Percentiles rank a stretch among this genome's conserved stretches.
These are phyloP conservation scores for Pantherophis alleghaniensis DNA, from an alignment of 2,797 vertebrate species.

Conservation along the genomic window DNA sequence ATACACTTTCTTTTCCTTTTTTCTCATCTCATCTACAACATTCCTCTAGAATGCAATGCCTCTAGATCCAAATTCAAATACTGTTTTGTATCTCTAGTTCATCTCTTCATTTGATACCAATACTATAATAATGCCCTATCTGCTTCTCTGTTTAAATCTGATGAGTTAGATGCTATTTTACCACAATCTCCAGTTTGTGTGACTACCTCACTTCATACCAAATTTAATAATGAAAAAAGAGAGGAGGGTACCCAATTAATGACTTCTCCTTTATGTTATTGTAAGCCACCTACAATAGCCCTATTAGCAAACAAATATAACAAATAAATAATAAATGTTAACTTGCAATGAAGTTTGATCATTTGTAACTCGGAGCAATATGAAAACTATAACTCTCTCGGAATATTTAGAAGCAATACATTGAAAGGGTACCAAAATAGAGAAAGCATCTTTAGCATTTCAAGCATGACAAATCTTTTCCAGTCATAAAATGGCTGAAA, in stretches of 20 bases:
- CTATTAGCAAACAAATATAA: background rate
- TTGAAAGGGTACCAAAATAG: background rate
- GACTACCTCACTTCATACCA: background rate
- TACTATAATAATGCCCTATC: slow-evolving; percentile 2
- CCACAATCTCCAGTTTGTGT: background rate
- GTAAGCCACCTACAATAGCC: background rate
- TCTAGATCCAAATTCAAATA: slow-evolving; percentile 23
- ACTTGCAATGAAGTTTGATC: background rate
- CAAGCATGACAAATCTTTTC: background rate
- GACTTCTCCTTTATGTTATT: background rate
- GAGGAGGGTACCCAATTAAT: background rate
- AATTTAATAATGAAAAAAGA: slow-evolving; percentile 27
- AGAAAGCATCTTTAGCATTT: background rate
- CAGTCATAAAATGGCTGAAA: background rate
- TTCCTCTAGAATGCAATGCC: background rate
- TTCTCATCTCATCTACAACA: background rate
- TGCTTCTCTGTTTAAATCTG: slow-evolving; percentile 17
- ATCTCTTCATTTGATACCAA: slow-evolving; percentile 28
- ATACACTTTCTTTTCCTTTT: background rate
- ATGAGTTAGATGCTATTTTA: background rate
- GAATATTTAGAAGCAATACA: background rate
- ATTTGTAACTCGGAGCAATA: background rate
- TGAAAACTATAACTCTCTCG: background rate
- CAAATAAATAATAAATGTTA: background rate
- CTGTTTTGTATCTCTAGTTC: slow-evolving; percentile 1